Evolutionary conservation across 2,797 vertebrate genomes (phyloP), one percentile per base, ranked within the genome.

Genomic region (Acestrorhynchus altus): DNA sequence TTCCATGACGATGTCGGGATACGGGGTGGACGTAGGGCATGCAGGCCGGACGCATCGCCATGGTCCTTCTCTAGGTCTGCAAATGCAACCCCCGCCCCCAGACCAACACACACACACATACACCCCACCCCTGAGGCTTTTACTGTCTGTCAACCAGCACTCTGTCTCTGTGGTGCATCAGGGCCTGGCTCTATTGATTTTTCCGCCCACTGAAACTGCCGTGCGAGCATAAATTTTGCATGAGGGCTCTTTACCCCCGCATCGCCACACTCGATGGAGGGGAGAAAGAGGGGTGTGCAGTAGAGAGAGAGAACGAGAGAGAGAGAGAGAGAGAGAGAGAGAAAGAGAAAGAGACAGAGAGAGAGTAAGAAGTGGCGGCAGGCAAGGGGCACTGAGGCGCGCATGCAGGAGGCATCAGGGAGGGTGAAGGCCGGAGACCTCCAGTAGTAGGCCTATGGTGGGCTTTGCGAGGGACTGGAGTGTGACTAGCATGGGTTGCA

Each of bases 171-270:
- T 94, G 92, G 94, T 90, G 94, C 96, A 96, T 97, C 96, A 95
- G 94, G 94, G 94, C 94, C 94, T 67, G 77, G 92, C 94, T 93
- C 95, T 98, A 98, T 98, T 96, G 97, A 99, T 99, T 98, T 98
- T 98, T 96, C 95, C 95, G 94, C 96, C 95, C 95, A 95, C 96
- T 96, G 97, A 97, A 98, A 96, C 95, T 96, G 96, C 96, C 95
- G 93, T 95, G 96, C 96, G 96, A 98, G 96, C 97, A 99, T 99
- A 98, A 96, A 99, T 99, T 98, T 98, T 99, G 96, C 96, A 99
- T 98, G 96, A 98, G 95, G 57, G 94, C 95, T 96, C 81, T 84
- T 79, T 79, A 76, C 76, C 72, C 71, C 24, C 22, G 13, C 64
- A 0, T 70, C 47, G 61, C 77, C 64, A 73, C 77, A 61, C 59